These are phyloP conservation scores for Junonia oenone DNA, from an alignment of 2,888 invertebrate species.

Conservation along the genomic window DNA sequence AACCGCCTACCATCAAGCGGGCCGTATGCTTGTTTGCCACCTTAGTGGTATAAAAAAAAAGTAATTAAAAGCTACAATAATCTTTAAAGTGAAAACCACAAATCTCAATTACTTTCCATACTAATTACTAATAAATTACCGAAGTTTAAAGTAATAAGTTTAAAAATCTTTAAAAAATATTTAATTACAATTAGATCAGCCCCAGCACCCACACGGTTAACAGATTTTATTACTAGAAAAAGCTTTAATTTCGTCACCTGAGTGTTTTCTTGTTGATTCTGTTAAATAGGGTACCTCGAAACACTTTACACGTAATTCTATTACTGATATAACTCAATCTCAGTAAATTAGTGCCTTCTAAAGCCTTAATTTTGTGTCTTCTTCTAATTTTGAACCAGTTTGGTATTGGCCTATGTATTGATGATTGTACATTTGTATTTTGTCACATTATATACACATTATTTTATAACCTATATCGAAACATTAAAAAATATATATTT, in stretches of 20 bases:
- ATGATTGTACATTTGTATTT: too few relatives aligned
- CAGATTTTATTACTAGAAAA: constrained; percentile 29
- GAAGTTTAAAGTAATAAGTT: too few relatives aligned
- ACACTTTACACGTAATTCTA: constrained; percentile 6
- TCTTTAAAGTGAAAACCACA: too few relatives aligned
- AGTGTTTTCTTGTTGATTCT: constrained; percentile 28
- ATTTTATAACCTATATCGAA: too few relatives aligned
- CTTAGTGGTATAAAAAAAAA: too few relatives aligned
- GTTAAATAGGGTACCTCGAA: constrained; percentile 22
- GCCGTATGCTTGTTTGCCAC: too few relatives aligned
- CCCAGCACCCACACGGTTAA: constrained; percentile 7
- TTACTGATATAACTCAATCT: constrained; percentile 9
- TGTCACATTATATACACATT: too few relatives aligned
- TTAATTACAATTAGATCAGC: neutral
- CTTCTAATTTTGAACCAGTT: neutral
- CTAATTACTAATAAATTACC: neutral
- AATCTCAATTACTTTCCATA: neutral
- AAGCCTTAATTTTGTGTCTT: neutral
- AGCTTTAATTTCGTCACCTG: constrained; percentile 22
- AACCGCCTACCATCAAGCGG: too few relatives aligned
- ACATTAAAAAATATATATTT: too few relatives aligned
- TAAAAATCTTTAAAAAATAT: neutral
- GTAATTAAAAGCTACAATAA: too few relatives aligned
- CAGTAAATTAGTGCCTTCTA: neutral
- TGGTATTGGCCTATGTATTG: too few relatives aligned